These are phyloP conservation scores for Florisuga fusca DNA, from an alignment of 2,797 vertebrate genomes.

Conservation along the genomic window DNA sequence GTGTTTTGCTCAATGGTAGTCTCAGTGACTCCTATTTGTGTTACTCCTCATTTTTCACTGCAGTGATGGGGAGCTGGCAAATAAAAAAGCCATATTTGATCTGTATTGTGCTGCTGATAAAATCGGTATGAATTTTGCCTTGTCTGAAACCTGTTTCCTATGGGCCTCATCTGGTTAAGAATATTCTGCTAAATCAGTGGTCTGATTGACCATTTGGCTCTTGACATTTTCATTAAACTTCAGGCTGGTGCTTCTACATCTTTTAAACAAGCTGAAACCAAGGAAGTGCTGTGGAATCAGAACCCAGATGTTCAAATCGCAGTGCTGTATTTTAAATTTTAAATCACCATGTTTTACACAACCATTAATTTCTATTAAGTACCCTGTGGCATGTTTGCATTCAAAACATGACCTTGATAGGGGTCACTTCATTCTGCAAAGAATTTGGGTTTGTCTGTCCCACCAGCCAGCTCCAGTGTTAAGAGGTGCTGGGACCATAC, in stretches of 20 bases:
- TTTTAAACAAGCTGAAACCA: not conserved
- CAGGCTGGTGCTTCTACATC: not conserved
- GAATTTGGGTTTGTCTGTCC: not conserved
- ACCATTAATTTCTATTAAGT: not conserved
- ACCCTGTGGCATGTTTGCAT: not conserved
- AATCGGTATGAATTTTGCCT: not conserved
- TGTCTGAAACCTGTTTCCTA: slow-evolving; percentile 12
- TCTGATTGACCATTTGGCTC: not conserved
- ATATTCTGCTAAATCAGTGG: not conserved
- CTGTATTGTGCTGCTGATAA: not conserved
- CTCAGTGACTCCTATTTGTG: not conserved
- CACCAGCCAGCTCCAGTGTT: not conserved
- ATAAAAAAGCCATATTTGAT: not conserved
- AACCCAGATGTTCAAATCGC: not conserved
- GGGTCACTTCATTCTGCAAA: not conserved
- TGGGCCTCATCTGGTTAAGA: not conserved
- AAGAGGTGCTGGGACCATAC: not conserved
- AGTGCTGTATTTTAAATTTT: not conserved
- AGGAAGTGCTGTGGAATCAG: not conserved
- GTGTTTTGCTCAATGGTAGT: not conserved
- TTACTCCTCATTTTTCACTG: not conserved
- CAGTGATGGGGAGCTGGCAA: not conserved
- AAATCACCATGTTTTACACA: not conserved
- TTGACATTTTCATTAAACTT: not conserved
- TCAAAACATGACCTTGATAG: not conserved